These are phyloP conservation scores for Cossypha polioptera DNA, from an alignment of 2,797 vertebrate genomes.

Conservation along the genomic window DNA sequence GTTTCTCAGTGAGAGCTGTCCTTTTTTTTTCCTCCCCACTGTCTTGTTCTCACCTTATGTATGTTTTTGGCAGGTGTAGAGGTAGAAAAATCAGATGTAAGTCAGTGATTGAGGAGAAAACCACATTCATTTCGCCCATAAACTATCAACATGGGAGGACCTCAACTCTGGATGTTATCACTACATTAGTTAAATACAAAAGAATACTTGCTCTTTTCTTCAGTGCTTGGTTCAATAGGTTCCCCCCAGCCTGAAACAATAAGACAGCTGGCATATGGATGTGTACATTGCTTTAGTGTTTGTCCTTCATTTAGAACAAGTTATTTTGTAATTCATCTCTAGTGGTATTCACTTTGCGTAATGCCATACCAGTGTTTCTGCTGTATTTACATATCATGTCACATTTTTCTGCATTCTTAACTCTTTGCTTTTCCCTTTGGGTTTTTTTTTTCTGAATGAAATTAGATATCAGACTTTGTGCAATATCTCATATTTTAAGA, in stretches of 20 bases:
- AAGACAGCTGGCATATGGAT: not conserved
- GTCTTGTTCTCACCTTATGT: not conserved
- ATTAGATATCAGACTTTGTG: not conserved
- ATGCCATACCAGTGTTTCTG: not conserved
- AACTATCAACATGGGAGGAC: not conserved
- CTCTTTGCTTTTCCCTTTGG: not conserved
- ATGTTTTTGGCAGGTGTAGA: not conserved
- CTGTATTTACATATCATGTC: not conserved
- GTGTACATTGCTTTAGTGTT: not conserved
- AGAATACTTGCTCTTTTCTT: not conserved
- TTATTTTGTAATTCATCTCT: conserved; percentile 1
- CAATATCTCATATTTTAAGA: not conserved
- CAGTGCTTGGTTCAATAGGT: not conserved
- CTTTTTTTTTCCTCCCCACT: not conserved
- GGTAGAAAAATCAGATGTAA: not conserved
- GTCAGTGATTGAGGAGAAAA: not conserved
- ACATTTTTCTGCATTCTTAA: not conserved
- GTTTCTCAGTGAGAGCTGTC: not conserved
- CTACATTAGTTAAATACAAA: not conserved
- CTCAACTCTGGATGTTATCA: not conserved
- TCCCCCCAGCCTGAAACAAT: not conserved
- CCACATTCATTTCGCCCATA: not conserved
- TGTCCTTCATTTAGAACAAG: not conserved
- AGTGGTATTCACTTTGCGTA: not conserved
- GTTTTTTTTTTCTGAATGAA: not conserved